These are phyloP conservation scores for Oxygymnocypris stewartii DNA, from an alignment of 2,113 vertebrate genomes.

Conservation along the genomic window DNA sequence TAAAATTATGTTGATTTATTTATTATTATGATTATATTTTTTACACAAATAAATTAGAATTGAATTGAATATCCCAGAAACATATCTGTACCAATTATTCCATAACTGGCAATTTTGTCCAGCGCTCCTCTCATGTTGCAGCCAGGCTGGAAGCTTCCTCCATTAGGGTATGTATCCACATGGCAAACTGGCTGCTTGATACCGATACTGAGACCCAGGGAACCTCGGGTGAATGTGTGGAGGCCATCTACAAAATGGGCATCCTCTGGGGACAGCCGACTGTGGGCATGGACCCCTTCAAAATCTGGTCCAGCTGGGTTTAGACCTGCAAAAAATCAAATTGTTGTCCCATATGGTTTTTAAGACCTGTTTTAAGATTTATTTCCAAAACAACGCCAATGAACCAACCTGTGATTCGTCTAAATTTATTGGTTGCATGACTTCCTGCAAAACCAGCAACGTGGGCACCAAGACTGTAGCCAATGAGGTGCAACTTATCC, in stretches of 20 bases:
- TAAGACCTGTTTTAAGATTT: neutral
- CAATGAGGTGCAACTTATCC: slow-evolving; percentile 89
- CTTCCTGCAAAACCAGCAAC: slow-evolving; percentile 92
- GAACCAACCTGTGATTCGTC: slow-evolving; percentile 87
- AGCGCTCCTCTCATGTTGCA: slow-evolving; percentile 81
- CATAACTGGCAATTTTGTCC: slow-evolving; percentile 73
- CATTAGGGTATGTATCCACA: slow-evolving; percentile 94
- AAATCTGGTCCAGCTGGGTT: slow-evolving; percentile 94
- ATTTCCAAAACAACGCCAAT: neutral
- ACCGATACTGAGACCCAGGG: slow-evolving; percentile 89
- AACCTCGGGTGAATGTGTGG: slow-evolving; percentile 88
- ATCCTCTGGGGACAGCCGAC: slow-evolving; percentile 90
- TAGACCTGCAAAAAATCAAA: slow-evolving; percentile 75
- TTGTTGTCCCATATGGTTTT: neutral
- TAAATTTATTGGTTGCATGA: slow-evolving; percentile 85
- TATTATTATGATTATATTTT: too few relatives aligned
- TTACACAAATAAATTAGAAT: too few relatives aligned
- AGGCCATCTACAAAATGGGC: slow-evolving; percentile 94
- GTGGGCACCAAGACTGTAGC: slow-evolving; percentile 95
- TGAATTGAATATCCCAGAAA: neutral
- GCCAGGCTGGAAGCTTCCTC: slow-evolving; percentile 90
- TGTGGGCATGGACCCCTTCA: slow-evolving; percentile 85
- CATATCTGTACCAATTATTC: slow-evolving; percentile 69
- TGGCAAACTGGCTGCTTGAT: slow-evolving; percentile 94
- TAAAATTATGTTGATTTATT: too few relatives aligned